A percentile compares a stretch with the other conserved stretches of the same genome.
Evolutionary conservation across 2,888 invertebrate species (phyloP).

Genomic region (Drosophila greeni): DNA sequence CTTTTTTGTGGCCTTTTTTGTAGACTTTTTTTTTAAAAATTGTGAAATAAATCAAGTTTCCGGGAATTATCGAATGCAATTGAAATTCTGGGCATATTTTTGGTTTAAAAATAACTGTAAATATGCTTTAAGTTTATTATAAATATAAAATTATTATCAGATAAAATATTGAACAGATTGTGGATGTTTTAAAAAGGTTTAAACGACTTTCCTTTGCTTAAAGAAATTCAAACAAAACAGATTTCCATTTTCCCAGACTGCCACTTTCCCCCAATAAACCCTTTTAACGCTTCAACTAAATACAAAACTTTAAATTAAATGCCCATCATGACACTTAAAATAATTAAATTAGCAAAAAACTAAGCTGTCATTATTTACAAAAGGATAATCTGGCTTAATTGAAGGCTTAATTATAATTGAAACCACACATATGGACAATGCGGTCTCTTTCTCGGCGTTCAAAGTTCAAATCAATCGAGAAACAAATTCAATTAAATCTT

Average conservation of each 20-base stretch:
- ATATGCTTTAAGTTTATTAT: neutral
- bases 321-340: neutral
- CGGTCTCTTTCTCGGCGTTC: neutral
- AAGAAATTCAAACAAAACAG: too few species aligned
- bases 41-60: neutral
- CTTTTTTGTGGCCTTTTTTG: neutral
- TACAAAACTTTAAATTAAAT: neutral
- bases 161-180: too few species aligned
- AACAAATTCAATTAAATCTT: conserved; percentile 12
- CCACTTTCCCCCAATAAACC: neutral
- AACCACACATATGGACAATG: neutral
- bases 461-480: conserved; percentile 2
- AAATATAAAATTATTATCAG: too few species aligned
- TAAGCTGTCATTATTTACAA: conserved; percentile 3
- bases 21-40: neutral
- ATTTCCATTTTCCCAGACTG: neutral
- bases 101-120: neutral
- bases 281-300: neutral
- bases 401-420: conserved; percentile 4
- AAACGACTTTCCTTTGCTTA: neutral
- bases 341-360: conserved; percentile 2
- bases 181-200: too few species aligned
- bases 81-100: neutral
- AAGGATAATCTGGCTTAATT: conserved; percentile 10
- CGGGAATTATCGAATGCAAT: neutral